These are phyloP conservation scores for Corvus cornix DNA, from an alignment of 2,113 vertebrate species.

Conservation along the genomic window DNA sequence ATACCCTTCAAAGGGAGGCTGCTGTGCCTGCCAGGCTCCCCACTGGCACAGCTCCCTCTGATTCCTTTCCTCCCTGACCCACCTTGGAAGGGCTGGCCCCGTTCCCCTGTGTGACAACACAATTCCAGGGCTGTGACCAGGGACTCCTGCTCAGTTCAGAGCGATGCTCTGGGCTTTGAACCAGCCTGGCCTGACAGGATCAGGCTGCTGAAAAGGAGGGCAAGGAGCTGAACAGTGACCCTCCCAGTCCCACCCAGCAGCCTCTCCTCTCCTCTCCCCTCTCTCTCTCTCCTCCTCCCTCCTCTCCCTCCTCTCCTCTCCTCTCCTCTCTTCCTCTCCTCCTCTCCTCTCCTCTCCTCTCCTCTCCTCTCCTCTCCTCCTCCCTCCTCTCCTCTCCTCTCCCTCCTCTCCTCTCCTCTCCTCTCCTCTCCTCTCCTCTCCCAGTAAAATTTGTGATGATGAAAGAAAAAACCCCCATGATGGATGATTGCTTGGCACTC, in stretches of 20 bases:
- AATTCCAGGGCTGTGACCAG: rapidly evolving
- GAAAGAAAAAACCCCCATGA: too few relatives aligned
- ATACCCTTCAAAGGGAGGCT: neutral
- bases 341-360: neutral
- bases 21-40: neutral
- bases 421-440: neutral
- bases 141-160: neutral
- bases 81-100: rapidly evolving
- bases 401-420: neutral
- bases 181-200: neutral
- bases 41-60: neutral
- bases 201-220: neutral
- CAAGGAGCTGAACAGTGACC: neutral
- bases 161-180: neutral
- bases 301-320: neutral
- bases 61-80: neutral
- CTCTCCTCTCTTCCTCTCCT: too few relatives aligned
- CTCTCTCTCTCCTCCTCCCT: too few relatives aligned
- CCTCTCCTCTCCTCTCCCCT: neutral
- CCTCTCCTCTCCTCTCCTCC: neutral
- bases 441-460: neutral
- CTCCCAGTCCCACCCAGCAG: neutral
- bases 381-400: neutral
- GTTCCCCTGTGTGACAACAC: neutral
- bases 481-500: neutral